phyloP scores from a whole-genome alignment of 2,797 vertebrate genomes.

The Tamandua tetradactyla region DNA sequence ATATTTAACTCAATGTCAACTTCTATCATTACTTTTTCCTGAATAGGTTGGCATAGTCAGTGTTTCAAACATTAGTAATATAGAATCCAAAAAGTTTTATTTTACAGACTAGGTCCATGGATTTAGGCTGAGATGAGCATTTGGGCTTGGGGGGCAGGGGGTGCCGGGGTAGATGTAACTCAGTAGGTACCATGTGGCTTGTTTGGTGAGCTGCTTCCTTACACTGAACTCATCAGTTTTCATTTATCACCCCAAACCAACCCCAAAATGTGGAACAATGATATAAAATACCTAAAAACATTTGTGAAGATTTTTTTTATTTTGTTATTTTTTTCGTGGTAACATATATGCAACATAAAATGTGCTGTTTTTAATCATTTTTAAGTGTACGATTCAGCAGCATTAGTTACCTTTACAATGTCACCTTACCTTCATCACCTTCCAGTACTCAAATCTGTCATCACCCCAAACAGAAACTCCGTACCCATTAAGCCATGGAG shows the following conservation, averaged over 20 bases:
- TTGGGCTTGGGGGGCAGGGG: not conserved
- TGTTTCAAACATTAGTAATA: not conserved
- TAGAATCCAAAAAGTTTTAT: not conserved
- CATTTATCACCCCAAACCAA: not conserved
- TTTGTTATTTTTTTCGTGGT: too few relatives aligned
- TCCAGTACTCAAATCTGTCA: too few relatives aligned
- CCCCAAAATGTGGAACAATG: not conserved
- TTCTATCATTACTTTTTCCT: not conserved
- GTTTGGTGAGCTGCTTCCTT: not conserved
- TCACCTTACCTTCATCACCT: too few relatives aligned
- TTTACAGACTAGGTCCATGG: not conserved
- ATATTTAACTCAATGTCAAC: not conserved
- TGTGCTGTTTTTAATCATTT: too few relatives aligned
- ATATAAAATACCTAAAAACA: not conserved
- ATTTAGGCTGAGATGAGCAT: not conserved
- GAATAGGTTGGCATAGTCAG: not conserved
- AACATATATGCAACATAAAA: too few relatives aligned
- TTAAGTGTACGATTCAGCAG: too few relatives aligned
- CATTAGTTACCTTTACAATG: too few relatives aligned
- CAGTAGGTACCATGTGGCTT: not conserved
- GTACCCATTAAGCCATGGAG: too few relatives aligned
- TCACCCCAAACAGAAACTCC: too few relatives aligned
- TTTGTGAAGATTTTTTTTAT: too few relatives aligned
- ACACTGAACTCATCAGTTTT: not conserved
- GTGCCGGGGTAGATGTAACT: too few relatives aligned